A percentile compares a stretch with the other conserved stretches of the same genome.
Evolutionary conservation across 53 echinoderm and acorn worm genomes (phyloP).

Genomic region (Actinopyga echinites): DNA sequence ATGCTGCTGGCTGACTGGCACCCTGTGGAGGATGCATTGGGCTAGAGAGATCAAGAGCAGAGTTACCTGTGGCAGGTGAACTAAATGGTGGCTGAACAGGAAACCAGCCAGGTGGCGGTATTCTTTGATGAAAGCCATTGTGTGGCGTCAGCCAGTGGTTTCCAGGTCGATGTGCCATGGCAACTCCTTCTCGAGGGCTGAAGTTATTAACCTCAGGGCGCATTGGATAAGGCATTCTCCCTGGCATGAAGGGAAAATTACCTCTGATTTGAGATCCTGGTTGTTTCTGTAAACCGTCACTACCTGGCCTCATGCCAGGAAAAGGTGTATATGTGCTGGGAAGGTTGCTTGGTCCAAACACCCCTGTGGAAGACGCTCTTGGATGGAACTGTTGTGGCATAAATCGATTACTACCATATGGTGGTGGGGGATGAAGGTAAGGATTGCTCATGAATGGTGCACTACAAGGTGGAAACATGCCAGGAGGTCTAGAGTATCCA

Average conservation of each 20-base stretch:
- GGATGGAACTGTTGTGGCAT: neutral
- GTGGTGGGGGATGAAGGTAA: conserved; percentile 13
- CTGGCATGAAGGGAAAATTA: conserved; percentile 2
- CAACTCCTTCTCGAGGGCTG: conserved; percentile 30
- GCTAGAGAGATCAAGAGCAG: conserved; percentile 18
- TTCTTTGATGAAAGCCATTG: conserved; percentile 19
- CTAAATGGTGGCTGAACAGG: conserved; percentile 6
- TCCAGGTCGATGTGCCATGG: neutral
- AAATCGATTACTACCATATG: conserved; percentile 1
- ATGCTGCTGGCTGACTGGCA: neutral
- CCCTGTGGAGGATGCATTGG: conserved; percentile 5
- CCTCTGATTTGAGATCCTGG: neutral
- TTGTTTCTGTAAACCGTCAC: conserved; percentile 7
- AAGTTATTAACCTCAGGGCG: neutral
- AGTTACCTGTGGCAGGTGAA: conserved; percentile 7
- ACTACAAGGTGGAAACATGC: neutral
- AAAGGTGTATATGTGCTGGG: neutral
- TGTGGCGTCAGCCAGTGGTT: conserved; percentile 16
- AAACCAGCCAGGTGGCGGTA: conserved; percentile 26
- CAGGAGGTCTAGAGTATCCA: conserved; percentile 9
- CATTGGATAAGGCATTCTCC: conserved; percentile 17
- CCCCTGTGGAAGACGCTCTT: neutral
- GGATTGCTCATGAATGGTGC: conserved; percentile 25
- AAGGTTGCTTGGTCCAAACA: too few relatives aligned
- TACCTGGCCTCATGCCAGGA: conserved; percentile 6